These are phyloP conservation scores for Sebastes trivittatus DNA, from an alignment of 2,797 vertebrate species.

Conservation along the genomic window DNA sequence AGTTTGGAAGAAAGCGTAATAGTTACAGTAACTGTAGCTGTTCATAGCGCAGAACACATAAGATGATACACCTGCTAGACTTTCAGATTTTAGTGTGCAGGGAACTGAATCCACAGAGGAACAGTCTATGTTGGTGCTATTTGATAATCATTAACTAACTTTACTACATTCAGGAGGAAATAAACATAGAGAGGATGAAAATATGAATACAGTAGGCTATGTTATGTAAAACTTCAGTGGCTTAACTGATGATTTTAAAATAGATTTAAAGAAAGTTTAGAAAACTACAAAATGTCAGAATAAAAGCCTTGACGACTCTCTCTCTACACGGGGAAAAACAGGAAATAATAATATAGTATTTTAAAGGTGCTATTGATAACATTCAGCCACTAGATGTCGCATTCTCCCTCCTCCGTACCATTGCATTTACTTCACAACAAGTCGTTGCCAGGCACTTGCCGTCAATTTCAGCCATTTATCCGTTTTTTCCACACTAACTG, in stretches of 20 bases:
- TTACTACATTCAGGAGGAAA: neutral
- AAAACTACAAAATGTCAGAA: neutral
- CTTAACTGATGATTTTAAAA: neutral
- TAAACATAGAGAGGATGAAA: neutral
- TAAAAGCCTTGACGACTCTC: neutral
- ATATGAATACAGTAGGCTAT: neutral
- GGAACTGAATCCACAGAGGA: neutral
- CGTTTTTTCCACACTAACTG: no score
- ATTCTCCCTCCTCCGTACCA: no score
- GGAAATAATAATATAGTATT: neutral
- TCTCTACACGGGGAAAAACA: neutral
- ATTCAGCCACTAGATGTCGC: no score
- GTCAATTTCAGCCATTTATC: no score
- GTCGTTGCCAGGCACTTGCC: no score
- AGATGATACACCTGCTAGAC: neutral
- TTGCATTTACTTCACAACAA: no score
- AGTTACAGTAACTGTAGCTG: neutral
- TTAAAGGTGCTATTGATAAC: neutral
- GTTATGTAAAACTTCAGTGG: neutral
- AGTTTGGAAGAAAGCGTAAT: neutral
- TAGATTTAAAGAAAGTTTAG: neutral
- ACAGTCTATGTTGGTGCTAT: neutral
- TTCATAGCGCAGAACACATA: neutral
- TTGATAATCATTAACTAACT: neutral
- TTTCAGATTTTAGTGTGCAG: neutral